phyloP scores from a whole-genome alignment of 2,113 vertebrate species.

The Percina caprodes region DNA sequence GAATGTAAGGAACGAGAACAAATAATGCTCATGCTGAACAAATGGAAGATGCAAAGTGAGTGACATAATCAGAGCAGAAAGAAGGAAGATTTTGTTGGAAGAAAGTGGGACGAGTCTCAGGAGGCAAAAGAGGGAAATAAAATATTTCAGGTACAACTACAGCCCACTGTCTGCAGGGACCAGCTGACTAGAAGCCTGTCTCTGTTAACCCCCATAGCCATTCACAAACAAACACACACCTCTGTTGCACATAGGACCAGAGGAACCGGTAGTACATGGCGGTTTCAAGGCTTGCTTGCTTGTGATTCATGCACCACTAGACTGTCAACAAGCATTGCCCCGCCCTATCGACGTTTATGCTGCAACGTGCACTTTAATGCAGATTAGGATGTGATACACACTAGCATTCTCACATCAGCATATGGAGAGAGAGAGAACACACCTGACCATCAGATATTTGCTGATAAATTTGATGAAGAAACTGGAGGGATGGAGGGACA shows the following conservation, averaged over 20 bases:
- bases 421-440: slow-evolving; percentile 44
- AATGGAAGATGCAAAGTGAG: slow-evolving; percentile 28
- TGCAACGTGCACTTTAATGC: slow-evolving; percentile 37
- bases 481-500: slow-evolving; percentile 71
- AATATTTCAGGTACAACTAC: slow-evolving; percentile 41
- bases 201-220: slow-evolving; percentile 23
- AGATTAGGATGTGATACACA: slow-evolving; percentile 37
- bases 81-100: slow-evolving; percentile 45
- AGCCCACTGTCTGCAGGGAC: slow-evolving; percentile 44
- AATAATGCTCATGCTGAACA: slow-evolving; percentile 49
- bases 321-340: slow-evolving; percentile 48
- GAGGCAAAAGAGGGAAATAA: slow-evolving; percentile 41
- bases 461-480: slow-evolving; percentile 70
- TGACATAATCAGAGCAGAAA: slow-evolving; percentile 33
- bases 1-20: slow-evolving; percentile 28
- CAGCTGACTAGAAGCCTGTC: slow-evolving; percentile 38
- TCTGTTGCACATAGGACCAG: slow-evolving; percentile 32
- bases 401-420: slow-evolving; percentile 47
- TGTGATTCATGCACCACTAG: slow-evolving; percentile 63
- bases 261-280: slow-evolving; percentile 43
- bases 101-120: slow-evolving; percentile 63
- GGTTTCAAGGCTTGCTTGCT: slow-evolving; percentile 22
- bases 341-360: slow-evolving; percentile 25
- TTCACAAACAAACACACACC: slow-evolving; percentile 45
- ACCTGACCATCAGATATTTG: slow-evolving; percentile 69